phyloP scores from a whole-genome alignment of 1,140 invertebrate genomes.

The Drosophila nikananu region DNA sequence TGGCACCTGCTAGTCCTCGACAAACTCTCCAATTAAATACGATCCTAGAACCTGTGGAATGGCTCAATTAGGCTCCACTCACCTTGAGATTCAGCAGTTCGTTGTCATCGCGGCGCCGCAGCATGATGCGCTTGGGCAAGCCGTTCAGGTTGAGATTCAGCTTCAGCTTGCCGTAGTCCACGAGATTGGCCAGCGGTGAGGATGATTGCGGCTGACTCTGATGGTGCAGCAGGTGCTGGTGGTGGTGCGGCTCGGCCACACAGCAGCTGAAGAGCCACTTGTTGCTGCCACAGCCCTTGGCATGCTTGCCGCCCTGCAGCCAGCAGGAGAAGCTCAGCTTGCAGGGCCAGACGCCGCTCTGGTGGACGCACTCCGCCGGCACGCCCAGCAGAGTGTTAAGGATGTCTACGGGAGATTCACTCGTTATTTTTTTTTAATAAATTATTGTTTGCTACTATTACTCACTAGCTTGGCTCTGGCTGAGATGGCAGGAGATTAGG shows the following conservation, averaged over 20 bases:
- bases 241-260: slow-evolving; percentile 76
- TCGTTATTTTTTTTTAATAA: too few species aligned
- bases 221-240: slow-evolving; percentile 87
- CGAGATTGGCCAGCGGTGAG: slow-evolving; percentile 66
- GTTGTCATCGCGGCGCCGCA: slow-evolving; percentile 77
- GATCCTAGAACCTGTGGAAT: neutral
- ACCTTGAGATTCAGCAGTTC: slow-evolving; percentile 71
- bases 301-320: slow-evolving; percentile 88
- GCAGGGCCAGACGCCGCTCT: slow-evolving; percentile 87
- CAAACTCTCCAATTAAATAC: slow-evolving; percentile 14
- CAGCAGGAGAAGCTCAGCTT: slow-evolving; percentile 90
- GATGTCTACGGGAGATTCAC: slow-evolving; percentile 49
- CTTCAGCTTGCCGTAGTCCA: slow-evolving; percentile 74
- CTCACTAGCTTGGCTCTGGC: slow-evolving; percentile 63
- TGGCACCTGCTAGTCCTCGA: neutral
- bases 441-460: neutral
- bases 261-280: slow-evolving; percentile 90
- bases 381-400: slow-evolving; percentile 88
- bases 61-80: slow-evolving; percentile 29
- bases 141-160: slow-evolving; percentile 48
- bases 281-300: slow-evolving; percentile 88
- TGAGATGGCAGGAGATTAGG: slow-evolving; percentile 39
- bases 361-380: slow-evolving; percentile 87
- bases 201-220: slow-evolving; percentile 51
- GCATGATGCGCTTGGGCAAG: slow-evolving; percentile 76